phyloP scores from a whole-genome alignment of 2,113 vertebrate species.

The Oceanodroma tethys region DNA sequence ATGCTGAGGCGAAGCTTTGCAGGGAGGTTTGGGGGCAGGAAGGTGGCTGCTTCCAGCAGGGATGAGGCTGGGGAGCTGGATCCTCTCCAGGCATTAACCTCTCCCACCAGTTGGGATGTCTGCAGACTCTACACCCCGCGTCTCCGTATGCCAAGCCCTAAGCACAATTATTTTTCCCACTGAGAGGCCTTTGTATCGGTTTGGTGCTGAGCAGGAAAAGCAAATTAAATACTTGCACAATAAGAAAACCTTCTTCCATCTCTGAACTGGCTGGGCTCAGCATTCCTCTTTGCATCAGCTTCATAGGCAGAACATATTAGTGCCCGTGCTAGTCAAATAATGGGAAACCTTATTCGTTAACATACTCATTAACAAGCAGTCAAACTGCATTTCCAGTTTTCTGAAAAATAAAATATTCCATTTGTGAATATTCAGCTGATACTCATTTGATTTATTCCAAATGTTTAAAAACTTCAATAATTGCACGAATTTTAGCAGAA shows the following conservation, averaged over 20 bases:
- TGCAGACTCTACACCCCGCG: not conserved
- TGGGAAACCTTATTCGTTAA: conserved; percentile 1
- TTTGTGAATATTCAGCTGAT: not conserved
- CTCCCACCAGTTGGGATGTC: not conserved
- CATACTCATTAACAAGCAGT: not conserved
- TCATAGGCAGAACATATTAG: not conserved
- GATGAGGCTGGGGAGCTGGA: not conserved
- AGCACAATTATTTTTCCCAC: not conserved
- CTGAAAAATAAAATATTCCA: not conserved
- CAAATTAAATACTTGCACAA: not conserved
- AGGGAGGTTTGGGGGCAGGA: not conserved
- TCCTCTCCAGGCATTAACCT: not conserved
- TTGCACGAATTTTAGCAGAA: not conserved
- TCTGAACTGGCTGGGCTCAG: not conserved
- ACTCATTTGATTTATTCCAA: not conserved
- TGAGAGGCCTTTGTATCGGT: not conserved
- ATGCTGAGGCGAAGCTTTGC: not conserved
- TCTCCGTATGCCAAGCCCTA: not conserved
- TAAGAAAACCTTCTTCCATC: not conserved
- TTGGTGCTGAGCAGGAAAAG: not conserved
- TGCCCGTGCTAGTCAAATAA: not conserved
- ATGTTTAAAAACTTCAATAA: not conserved
- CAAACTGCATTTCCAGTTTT: not conserved
- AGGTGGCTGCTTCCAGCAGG: not conserved
- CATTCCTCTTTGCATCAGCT: not conserved